Base-by-base conservation (phyloP, 1,140 invertebrate genomes). In the Drosophila watanabei region DNA sequence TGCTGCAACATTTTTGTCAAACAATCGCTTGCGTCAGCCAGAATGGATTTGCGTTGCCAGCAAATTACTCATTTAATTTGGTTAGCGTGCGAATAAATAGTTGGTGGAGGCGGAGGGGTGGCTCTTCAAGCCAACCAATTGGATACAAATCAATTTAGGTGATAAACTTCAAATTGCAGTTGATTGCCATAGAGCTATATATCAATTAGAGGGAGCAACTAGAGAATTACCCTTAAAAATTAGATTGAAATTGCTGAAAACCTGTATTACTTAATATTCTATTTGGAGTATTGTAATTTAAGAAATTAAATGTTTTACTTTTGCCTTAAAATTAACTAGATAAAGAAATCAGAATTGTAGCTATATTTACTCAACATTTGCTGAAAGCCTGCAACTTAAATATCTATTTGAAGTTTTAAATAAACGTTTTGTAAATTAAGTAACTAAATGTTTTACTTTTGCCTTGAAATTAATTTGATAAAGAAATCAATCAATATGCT, bases 61-160 rank as follows among this genome's bases (percentile, higher is more conserved):
- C 48, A 75, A 68, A 75, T 75, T 52, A 73, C 54, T 51, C 57
- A 71, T 80, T 84, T 69, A 75, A 76, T 73, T 75, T 54, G 37
- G 69, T 90, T 81, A 85, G 59, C 86, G 80, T 85, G 81, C 66
- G 52, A 75, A 89, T 89, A 89, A 89, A 85, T 41, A 52, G 49
- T 60, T 79, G 52, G 65, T 41, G 46, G 60, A 18, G 35, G 28
- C 32, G 13, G 35, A 39, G 11, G 28, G 49, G 39, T 77, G 41
- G n/a, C 39, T 63, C 65, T 56, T 39, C 49, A 65, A 63, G 57
- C 69, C 79, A 54, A 71, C 78, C 85, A 88, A 88, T 88, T 89
- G 65, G 78, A 54, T 57, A 71, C 68, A 66, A 84, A 88, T 89
- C 85, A 84, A 84, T 84, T 87, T 86, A 62, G 64, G 60, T 62